phyloP scores from a whole-genome alignment of 2,888 invertebrate genomes.

The Timandra comae region DNA sequence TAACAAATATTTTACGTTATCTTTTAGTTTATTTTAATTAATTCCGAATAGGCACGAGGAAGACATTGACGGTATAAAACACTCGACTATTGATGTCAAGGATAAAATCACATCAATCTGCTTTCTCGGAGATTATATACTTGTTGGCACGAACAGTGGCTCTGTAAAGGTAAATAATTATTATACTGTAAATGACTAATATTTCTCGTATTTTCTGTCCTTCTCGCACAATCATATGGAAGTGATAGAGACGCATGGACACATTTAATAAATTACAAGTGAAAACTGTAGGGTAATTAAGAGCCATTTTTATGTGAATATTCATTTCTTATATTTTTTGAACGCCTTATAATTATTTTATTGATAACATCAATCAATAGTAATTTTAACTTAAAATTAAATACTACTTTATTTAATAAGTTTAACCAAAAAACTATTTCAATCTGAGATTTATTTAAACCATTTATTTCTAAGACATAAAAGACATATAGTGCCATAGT shows the following conservation, averaged over 20 bases:
- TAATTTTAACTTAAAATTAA: not conserved
- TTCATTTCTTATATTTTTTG: no score
- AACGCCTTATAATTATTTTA: no score
- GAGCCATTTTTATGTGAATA: no score
- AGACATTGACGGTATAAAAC: slow-evolving; percentile 64
- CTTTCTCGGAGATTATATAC: slow-evolving; percentile 66
- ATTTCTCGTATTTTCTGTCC: not conserved
- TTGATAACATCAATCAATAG: not conserved
- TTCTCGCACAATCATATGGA: not conserved
- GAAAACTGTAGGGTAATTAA: no score
- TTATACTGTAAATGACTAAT: no score
- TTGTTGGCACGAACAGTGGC: slow-evolving; percentile 57
- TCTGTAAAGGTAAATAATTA: slow-evolving; percentile 52
- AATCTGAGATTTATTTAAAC: not conserved
- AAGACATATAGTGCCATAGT: no score
- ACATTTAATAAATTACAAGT: not conserved
- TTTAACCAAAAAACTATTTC: not conserved
- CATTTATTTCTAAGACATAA: no score
- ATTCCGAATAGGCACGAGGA: slow-evolving; percentile 70
- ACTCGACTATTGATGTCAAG: slow-evolving; percentile 73
- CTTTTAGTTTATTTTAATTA: no score
- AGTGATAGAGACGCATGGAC: not conserved
- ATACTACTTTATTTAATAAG: not conserved
- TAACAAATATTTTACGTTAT: slow-evolving; percentile 2
- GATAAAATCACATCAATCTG: slow-evolving; percentile 75